Percentiles rank a stretch among this genome's conserved stretches.
These are phyloP conservation scores for Spondyliosoma cantharus DNA, from an alignment of 2,797 vertebrate species.

Conservation along the genomic window DNA sequence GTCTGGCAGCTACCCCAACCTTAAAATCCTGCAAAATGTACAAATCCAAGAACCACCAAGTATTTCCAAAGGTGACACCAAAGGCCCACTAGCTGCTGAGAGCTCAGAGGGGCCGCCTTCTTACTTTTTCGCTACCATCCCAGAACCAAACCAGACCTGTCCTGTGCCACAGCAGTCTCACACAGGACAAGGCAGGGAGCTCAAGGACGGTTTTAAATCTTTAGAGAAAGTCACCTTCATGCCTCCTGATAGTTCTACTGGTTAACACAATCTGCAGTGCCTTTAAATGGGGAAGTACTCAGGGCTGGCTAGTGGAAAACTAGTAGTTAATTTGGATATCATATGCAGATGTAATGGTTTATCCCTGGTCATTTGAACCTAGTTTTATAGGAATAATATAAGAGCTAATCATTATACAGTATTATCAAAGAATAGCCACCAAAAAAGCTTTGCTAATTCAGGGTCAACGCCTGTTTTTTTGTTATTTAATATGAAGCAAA, in stretches of 20 bases:
- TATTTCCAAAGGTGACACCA: constrained; percentile 24
- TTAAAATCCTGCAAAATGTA: constrained; percentile 52
- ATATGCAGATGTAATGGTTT: constrained; percentile 6
- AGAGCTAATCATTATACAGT: neutral
- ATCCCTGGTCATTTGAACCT: constrained; percentile 14
- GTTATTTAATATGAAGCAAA: too few species aligned
- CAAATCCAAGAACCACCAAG: constrained; percentile 18
- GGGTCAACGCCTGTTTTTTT: too few species aligned
- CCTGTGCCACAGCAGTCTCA: constrained; percentile 10
- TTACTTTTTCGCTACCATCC: constrained; percentile 20
- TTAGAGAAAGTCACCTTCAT: constrained; percentile 54
- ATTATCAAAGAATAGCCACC: too few species aligned
- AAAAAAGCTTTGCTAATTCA: too few species aligned
- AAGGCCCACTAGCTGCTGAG: constrained; percentile 11
- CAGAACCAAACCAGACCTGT: constrained; percentile 29
- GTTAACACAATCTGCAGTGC: constrained; percentile 50
- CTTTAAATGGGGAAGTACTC: constrained; percentile 45
- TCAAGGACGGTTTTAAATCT: neutral
- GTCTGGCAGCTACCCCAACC: constrained; percentile 76
- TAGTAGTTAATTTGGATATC: constrained; percentile 2
- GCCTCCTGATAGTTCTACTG: constrained; percentile 80
- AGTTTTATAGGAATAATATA: constrained; percentile 15
- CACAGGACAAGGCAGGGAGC: constrained; percentile 33
- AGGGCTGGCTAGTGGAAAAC: constrained; percentile 15
- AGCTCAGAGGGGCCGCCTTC: constrained; percentile 10